Evolutionary conservation across 2,888 invertebrate genomes (phyloP).

Genomic region (Kryphioiulus occultus): DNA sequence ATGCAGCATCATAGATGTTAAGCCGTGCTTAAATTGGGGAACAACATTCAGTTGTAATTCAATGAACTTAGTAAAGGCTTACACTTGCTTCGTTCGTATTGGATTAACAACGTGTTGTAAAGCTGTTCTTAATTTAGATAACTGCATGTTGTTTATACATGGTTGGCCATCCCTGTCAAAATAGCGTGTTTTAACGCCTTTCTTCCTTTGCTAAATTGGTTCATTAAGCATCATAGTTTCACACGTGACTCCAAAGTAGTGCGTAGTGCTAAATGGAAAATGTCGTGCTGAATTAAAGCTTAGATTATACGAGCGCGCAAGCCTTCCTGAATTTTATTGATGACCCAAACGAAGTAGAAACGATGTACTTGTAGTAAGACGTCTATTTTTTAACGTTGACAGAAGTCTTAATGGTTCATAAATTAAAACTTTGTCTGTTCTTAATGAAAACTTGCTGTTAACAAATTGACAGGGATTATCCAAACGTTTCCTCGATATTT

Average conservation of each 20-base stretch:
- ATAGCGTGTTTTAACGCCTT: background rate
- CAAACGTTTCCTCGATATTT: too few relatives aligned
- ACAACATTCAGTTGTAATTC: background rate
- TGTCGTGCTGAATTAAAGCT: background rate
- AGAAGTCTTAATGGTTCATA: too few relatives aligned
- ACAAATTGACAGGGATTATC: too few relatives aligned
- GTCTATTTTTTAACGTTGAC: too few relatives aligned
- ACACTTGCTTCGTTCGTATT: constrained; percentile 6
- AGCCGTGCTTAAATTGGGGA: background rate
- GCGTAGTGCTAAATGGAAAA: background rate
- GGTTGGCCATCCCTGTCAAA: constrained; percentile 17
- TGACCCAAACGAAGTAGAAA: background rate
- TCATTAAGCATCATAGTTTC: background rate
- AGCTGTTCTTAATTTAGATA: constrained; percentile 23
- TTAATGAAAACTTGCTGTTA: too few relatives aligned
- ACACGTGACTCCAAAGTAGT: background rate
- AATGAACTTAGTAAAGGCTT: background rate
- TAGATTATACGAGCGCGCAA: background rate
- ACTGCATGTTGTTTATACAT: constrained; percentile 9
- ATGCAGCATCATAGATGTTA: background rate
- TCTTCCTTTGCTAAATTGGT: constrained; percentile 16
- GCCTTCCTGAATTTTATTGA: background rate
- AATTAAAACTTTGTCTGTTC: too few relatives aligned
- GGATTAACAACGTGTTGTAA: constrained; percentile 8
- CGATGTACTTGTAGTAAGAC: too few relatives aligned